Evolutionary conservation across 37 sponge, comb jelly and placozoan species (phyloP), one percentile per base, ranked within the genome.

Genomic region (Hormiphora californensis): DNA sequence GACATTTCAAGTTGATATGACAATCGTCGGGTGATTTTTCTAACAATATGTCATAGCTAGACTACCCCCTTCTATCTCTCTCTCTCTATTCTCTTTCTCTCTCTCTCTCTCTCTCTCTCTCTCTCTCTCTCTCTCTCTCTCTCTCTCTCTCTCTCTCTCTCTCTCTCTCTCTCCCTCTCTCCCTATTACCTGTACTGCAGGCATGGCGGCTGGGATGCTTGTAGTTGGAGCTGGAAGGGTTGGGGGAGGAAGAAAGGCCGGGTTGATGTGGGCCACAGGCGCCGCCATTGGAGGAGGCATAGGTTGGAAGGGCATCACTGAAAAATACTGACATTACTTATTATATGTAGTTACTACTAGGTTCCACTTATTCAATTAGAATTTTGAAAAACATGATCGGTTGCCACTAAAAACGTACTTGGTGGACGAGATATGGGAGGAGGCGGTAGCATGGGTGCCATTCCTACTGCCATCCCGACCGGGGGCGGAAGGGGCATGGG

Each of bases 21-120:
- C 91, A 0, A 63, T 87, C 23, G 90, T 91, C 59, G 91, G 89
- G 65, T 91, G 91, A 36, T 54, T 92, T 15, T 89, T 92, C 91
- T 86, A 54, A 28, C 85, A 89, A 69, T 92, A 91, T 89, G 93
- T 91, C 22, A 5, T 38, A 88, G 54, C 85, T 73, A 88, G 17
- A 87, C 73, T 21, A 85, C 78, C 55, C 37, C 55, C 31, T 51
- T 21, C 17, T 21, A 51, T 51, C 19, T 21, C 17, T 51, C 19
- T 51, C 19, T 21, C 19, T 51, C 19, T 21, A 51, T n/a, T n/a
- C n/a, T n/a, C n/a, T n/a, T n/a, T 51, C 54, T 51, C 54, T 51
- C 19, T 19, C 15, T 51, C 54, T 51, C 54, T 19, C 54, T 19
- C 54, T n/a, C n/a, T n/a, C n/a, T n/a, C n/a, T n/a, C n/a, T 51